Conservation (phyloP, 1,140 invertebrate genomes). For the Tribolium madens region DNA sequence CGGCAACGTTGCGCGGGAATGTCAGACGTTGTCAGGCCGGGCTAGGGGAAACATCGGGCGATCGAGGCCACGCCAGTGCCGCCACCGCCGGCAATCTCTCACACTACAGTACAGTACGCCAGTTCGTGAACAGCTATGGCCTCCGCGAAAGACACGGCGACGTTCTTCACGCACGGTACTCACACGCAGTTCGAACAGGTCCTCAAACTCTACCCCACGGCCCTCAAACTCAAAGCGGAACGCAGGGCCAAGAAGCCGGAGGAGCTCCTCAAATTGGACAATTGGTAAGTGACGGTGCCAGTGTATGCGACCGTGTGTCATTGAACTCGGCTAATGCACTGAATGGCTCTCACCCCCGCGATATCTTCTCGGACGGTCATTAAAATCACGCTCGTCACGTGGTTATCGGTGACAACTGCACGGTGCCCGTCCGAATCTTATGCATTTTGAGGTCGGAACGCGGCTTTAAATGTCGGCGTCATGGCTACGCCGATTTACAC, state of each 20-base stretch:
- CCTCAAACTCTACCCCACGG: slow-evolving; percentile 88
- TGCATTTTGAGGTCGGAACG: background rate
- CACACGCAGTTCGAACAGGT: slow-evolving; percentile 89
- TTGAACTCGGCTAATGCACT: slow-evolving; percentile 66
- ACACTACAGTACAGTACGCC: slow-evolving; percentile 59
- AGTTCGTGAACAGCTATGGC: slow-evolving; percentile 76
- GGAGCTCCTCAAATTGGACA: slow-evolving; percentile 92
- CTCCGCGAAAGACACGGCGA: slow-evolving; percentile 87
- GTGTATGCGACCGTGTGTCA: slow-evolving; percentile 62
- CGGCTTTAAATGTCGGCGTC: slow-evolving; percentile 53
- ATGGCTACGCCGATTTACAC: slow-evolving; percentile 52
- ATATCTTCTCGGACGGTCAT: slow-evolving; percentile 72
- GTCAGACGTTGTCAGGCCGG: slow-evolving; percentile 60
- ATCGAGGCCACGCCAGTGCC: slow-evolving; percentile 59
- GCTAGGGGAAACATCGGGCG: slow-evolving; percentile 61
- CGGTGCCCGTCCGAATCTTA: slow-evolving; percentile 33
- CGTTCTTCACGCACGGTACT: slow-evolving; percentile 90
- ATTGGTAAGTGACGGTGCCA: slow-evolving; percentile 82
- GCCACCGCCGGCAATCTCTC: slow-evolving; percentile 55
- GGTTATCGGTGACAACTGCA: slow-evolving; percentile 72
- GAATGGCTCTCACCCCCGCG: slow-evolving; percentile 72
- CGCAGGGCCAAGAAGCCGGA: slow-evolving; percentile 90
- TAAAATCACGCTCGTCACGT: slow-evolving; percentile 74
- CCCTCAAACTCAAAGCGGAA: slow-evolving; percentile 87
- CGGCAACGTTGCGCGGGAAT: slow-evolving; percentile 58